Conservation (phyloP, 2,888 invertebrate genomes). For the Idaea aversata region DNA sequence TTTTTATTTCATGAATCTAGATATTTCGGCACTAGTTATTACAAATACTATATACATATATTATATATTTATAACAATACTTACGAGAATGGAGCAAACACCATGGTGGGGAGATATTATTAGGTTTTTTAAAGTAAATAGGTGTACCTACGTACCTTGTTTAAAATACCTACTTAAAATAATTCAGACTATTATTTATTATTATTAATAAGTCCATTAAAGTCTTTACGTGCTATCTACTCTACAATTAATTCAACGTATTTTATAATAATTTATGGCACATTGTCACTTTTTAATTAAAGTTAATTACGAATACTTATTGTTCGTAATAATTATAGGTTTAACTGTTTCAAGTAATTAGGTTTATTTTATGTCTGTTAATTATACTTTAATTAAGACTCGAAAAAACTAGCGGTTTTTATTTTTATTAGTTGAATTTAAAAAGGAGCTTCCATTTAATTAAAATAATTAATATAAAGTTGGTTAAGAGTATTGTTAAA, state of each 20-base stretch:
- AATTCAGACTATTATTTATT: constrained; percentile 10
- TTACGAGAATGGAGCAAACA: background rate
- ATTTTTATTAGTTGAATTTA: background rate
- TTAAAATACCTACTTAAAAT: too few relatives aligned
- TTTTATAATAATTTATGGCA: constrained; percentile 18
- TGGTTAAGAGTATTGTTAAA: constrained; percentile 6
- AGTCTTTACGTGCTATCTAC: background rate
- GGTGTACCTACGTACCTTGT: too few relatives aligned
- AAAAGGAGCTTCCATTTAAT: too few relatives aligned
- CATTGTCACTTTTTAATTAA: constrained; percentile 18
- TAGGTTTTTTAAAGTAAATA: too few relatives aligned
- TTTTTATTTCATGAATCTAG: too few relatives aligned
- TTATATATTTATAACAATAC: constrained; percentile 10
- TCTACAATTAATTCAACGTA: background rate
- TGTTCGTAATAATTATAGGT: constrained; percentile 16
- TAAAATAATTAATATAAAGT: too few relatives aligned
- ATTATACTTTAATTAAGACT: constrained; percentile 8
- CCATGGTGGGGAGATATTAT: too few relatives aligned
- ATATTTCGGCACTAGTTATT: too few relatives aligned
- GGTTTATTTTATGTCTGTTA: constrained; percentile 14
- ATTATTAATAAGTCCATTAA: background rate
- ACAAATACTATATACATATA: constrained; percentile 7
- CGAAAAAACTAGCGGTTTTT: background rate
- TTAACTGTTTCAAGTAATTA: constrained; percentile 10
- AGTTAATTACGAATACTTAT: constrained; percentile 13